Evolutionary conservation across 2,113 vertebrate species (phyloP).

Genomic region (Platichthys flesus): DNA sequence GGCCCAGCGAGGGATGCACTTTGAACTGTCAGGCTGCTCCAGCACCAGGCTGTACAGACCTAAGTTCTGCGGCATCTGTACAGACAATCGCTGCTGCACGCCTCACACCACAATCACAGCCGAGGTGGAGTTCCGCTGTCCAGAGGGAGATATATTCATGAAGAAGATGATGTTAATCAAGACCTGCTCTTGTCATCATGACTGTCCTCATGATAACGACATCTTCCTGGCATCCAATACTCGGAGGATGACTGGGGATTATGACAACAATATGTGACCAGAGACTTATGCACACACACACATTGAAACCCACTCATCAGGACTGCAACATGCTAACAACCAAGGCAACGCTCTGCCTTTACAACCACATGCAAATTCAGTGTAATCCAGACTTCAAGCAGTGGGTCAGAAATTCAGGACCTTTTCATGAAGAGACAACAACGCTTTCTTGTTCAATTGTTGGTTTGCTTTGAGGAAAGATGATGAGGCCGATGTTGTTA

Average conservation of each 20-base stretch:
- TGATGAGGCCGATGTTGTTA: not conserved
- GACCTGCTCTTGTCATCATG: slow-evolving; percentile 82
- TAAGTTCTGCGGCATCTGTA: slow-evolving; percentile 84
- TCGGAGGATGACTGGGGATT: slow-evolving; percentile 80
- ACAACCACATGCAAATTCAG: not conserved
- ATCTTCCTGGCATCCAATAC: slow-evolving; percentile 81
- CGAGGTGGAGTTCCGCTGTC: slow-evolving; percentile 83
- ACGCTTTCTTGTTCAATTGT: too few relatives aligned
- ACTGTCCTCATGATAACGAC: slow-evolving; percentile 82
- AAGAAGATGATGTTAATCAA: slow-evolving; percentile 87
- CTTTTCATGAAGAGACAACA: too few relatives aligned
- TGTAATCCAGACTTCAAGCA: not conserved
- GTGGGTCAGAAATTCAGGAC: too few relatives aligned
- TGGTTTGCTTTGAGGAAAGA: not conserved
- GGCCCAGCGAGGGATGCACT: slow-evolving; percentile 70
- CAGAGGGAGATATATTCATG: slow-evolving; percentile 81
- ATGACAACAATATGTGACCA: slow-evolving; percentile 63
- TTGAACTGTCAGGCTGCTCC: slow-evolving; percentile 82
- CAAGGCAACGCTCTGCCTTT: not conserved
- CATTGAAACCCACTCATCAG: not conserved
- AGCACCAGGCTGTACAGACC: slow-evolving; percentile 78
- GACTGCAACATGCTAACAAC: not conserved
- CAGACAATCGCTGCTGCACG: slow-evolving; percentile 82
- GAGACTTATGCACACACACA: not conserved
- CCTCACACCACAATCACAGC: slow-evolving; percentile 69